Percentiles rank a stretch among this genome's conserved stretches.
Evolutionary conservation across 2,797 vertebrate species (phyloP).

Genomic region (Alcedo atthis): DNA sequence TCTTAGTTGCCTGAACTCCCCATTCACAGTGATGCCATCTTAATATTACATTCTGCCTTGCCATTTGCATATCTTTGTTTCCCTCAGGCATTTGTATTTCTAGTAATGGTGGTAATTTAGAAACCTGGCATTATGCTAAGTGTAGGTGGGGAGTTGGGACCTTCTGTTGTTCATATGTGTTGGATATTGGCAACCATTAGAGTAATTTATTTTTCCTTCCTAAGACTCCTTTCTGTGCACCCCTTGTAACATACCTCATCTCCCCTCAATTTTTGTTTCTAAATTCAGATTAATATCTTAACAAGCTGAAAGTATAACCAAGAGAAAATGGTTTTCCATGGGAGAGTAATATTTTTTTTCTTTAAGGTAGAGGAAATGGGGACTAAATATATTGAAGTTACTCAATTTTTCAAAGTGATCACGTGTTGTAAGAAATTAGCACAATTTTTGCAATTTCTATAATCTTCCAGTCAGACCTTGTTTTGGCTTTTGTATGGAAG

Average conservation of each 20-base stretch:
- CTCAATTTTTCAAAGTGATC: background rate
- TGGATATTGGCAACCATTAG: background rate
- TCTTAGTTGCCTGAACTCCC: background rate
- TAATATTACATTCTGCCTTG: background rate
- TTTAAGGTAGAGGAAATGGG: background rate
- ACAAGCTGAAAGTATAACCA: background rate
- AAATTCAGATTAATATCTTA: background rate
- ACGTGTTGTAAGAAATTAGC: background rate
- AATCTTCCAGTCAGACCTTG: background rate
- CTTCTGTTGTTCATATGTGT: fast-evolving
- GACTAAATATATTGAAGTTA: background rate
- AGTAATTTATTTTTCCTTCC: background rate
- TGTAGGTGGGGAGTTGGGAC: background rate
- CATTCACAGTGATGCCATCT: background rate
- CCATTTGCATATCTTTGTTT: background rate
- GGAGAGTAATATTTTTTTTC: background rate
- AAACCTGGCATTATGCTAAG: background rate
- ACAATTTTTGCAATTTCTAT: too few species aligned
- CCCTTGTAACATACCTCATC: background rate
- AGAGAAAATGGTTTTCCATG: background rate
- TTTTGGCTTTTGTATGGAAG: background rate
- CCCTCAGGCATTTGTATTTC: background rate
- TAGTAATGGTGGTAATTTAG: background rate
- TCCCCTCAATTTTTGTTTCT: background rate
- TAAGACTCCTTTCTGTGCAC: background rate